phyloP scores from a whole-genome alignment of 2,797 vertebrate species.

The Dermochelys coriacea region DNA sequence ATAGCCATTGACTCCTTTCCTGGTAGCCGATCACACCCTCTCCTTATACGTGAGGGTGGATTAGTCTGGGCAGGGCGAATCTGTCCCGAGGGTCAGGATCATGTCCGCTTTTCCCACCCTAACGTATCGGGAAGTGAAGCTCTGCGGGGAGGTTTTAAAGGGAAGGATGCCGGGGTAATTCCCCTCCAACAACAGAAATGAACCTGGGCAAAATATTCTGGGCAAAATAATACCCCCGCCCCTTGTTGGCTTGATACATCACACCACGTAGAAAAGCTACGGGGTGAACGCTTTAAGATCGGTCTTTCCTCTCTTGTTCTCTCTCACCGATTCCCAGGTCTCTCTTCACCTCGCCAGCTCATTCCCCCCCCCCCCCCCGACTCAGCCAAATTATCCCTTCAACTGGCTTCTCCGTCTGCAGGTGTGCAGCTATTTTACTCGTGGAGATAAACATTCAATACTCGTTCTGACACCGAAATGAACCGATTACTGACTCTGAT shows the following conservation, averaged over 20 bases:
- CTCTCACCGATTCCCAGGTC: neutral
- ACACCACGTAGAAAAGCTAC: neutral
- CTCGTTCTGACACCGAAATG: constrained; percentile 83
- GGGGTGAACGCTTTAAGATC: neutral
- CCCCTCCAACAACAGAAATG: neutral
- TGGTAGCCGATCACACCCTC: too few relatives aligned
- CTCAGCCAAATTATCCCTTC: constrained; percentile 21
- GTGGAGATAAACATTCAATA: constrained; percentile 74
- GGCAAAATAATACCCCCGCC: neutral
- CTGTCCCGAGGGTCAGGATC: neutral
- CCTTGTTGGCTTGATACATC: neutral
- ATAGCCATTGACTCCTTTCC: neutral
- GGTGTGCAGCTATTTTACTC: constrained; percentile 73
- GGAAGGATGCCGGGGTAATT: neutral
- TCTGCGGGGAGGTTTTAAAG: neutral
- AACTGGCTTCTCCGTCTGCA: constrained; percentile 51
- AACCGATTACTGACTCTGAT: constrained; percentile 88
- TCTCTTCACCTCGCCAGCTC: neutral
- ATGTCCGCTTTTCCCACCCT: neutral
- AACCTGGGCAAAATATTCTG: neutral
- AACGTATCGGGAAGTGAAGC: neutral
- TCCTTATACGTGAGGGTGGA: too few relatives aligned
- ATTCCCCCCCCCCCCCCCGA: neutral
- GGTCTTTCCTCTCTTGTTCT: neutral
- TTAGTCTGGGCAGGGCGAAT: neutral